phyloP scores from a whole-genome alignment of 2,113 vertebrate genomes.

The Paraplagusia blochii region DNA sequence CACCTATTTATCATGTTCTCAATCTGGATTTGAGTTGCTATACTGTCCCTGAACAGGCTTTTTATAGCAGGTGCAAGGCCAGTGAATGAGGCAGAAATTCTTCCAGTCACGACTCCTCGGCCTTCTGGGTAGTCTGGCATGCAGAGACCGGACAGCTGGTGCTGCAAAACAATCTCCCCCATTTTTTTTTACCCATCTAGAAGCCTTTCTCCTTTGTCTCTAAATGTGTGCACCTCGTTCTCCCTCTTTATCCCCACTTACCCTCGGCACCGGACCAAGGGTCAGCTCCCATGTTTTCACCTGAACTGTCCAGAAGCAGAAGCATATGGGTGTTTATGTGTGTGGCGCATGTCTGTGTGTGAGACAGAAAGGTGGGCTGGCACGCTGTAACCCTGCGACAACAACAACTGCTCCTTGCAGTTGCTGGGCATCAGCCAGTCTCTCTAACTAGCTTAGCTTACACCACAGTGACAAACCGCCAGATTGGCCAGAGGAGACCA shows the following conservation, averaged over 20 bases:
- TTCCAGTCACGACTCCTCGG: conserved; percentile 62
- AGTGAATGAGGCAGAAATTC: conserved; percentile 48
- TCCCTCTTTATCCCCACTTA: conserved; percentile 26
- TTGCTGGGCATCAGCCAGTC: conserved; percentile 50
- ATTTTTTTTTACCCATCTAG: conserved; percentile 46
- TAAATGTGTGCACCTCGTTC: conserved; percentile 44
- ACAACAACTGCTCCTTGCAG: conserved; percentile 39
- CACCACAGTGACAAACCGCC: conserved; percentile 12
- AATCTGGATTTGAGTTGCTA: conserved; percentile 13
- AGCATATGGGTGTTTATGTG: conserved; percentile 2
- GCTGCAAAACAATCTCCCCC: conserved; percentile 49
- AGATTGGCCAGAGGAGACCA: conserved; percentile 28
- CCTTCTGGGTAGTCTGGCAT: conserved; percentile 75
- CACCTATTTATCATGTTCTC: background rate
- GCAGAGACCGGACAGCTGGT: conserved; percentile 69
- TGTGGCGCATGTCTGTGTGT: conserved; percentile 6
- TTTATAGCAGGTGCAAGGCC: conserved; percentile 68
- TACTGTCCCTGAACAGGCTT: conserved; percentile 20
- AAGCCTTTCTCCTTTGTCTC: conserved; percentile 44
- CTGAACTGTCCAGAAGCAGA: conserved; percentile 47
- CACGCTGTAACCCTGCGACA: conserved; percentile 10
- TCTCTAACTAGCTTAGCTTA: conserved; percentile 38
- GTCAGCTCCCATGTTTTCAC: conserved; percentile 40
- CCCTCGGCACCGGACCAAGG: conserved; percentile 34
- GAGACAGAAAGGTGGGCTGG: conserved; percentile 32